Evolutionary conservation across 2,113 vertebrate species (phyloP).

Genomic region (Melanocharis versteri): DNA sequence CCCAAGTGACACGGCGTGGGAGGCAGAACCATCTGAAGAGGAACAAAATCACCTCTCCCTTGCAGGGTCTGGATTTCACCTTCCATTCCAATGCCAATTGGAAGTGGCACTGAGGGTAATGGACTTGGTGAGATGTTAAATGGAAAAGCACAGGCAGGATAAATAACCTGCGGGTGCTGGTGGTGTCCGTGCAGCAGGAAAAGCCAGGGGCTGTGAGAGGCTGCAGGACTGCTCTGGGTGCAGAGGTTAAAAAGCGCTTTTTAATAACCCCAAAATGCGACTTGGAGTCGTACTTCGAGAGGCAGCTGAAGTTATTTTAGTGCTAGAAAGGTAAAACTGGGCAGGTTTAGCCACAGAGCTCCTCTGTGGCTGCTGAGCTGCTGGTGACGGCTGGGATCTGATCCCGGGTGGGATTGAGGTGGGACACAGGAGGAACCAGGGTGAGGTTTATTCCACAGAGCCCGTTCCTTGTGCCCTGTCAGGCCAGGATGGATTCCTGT

Average conservation of each 20-base stretch:
- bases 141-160: constrained; percentile 3
- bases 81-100: constrained; percentile 37
- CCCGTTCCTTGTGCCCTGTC: neutral
- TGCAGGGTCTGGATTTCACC: constrained; percentile 50
- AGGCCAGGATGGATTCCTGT: neutral
- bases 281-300: neutral
- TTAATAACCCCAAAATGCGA: neutral
- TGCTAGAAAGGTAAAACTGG: neutral
- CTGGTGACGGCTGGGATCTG: neutral
- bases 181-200: neutral
- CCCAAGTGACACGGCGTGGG: constrained; percentile 37
- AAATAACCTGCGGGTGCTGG: neutral
- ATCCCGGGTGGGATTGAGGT: fast-evolving
- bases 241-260: neutral
- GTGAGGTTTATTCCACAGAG: neutral
- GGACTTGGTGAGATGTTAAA: constrained; percentile 50
- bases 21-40: constrained; percentile 45
- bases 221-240: neutral
- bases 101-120: constrained; percentile 55
- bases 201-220: neutral
- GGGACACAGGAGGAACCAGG: neutral
- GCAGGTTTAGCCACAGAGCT: neutral
- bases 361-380: neutral
- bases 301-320: neutral
- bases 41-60: constrained; percentile 57